A percentile compares a stretch with the other conserved stretches of the same genome.
phyloP scores from a whole-genome alignment of 53 echinoderm and acorn worm species.

The Paelopatides confundens region DNA sequence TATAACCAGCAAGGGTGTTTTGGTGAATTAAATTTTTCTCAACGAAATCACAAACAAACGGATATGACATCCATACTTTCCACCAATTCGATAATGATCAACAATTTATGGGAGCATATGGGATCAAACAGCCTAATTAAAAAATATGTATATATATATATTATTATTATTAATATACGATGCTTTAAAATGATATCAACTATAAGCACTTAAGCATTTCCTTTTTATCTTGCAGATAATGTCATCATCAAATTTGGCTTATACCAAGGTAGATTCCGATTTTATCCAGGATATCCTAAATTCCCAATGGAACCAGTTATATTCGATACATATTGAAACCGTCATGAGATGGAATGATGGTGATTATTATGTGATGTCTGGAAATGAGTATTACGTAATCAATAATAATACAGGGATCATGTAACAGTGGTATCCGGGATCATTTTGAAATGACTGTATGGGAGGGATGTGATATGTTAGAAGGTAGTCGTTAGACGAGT shows the following conservation, averaged over 20 bases:
- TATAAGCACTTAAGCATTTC: too few species aligned
- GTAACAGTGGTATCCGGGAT: background rate
- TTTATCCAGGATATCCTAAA: background rate
- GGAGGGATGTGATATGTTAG: conserved; percentile 19
- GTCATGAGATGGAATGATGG: background rate
- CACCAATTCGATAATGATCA: too few species aligned
- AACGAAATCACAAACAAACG: too few species aligned
- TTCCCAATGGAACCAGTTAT: background rate
- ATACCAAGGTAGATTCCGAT: background rate
- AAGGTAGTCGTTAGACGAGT: background rate
- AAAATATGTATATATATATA: too few species aligned
- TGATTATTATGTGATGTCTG: background rate
- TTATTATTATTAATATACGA: too few species aligned
- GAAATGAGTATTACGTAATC: background rate
- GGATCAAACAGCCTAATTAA: too few species aligned
- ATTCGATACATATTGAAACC: background rate
- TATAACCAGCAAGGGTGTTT: too few species aligned
- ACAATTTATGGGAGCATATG: too few species aligned
- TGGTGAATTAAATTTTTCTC: too few species aligned
- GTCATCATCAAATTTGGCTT: background rate
- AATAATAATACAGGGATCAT: background rate
- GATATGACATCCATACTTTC: too few species aligned
- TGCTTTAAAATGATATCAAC: too few species aligned
- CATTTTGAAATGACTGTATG: background rate
- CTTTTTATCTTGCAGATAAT: background rate